Evolutionary conservation across 2,888 invertebrate genomes (phyloP).

Genomic region (Scrobipalpa costella): DNA sequence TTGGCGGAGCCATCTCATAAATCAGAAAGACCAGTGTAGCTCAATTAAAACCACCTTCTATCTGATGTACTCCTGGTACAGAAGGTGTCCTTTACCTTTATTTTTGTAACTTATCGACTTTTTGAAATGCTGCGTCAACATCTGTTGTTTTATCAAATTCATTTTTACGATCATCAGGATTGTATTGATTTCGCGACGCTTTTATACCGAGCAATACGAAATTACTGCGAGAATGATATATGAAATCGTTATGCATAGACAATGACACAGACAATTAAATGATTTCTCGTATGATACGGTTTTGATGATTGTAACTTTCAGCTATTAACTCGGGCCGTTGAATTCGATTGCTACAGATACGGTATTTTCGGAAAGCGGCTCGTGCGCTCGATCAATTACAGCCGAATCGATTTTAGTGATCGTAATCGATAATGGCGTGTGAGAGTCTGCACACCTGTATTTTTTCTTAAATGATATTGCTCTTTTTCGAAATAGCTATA

Average conservation of each 20-base stretch:
- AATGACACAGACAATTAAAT: slow-evolving; percentile 35
- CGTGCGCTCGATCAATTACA: slow-evolving; percentile 72
- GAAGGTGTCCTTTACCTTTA: slow-evolving; percentile 46
- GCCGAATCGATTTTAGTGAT: slow-evolving; percentile 68
- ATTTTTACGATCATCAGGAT: not conserved
- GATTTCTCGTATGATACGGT: slow-evolving; percentile 57
- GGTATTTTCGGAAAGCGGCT: slow-evolving; percentile 41
- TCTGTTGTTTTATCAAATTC: not conserved
- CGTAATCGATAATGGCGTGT: slow-evolving; percentile 70
- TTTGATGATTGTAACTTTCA: slow-evolving; percentile 59
- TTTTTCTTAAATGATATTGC: slow-evolving; percentile 39
- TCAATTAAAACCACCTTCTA: slow-evolving; percentile 76
- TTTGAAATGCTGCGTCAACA: slow-evolving; percentile 47
- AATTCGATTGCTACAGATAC: slow-evolving; percentile 36
- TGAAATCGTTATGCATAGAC: slow-evolving; percentile 22
- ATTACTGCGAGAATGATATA: not conserved
- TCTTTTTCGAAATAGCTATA: slow-evolving; percentile 19
- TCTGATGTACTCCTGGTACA: slow-evolving; percentile 70
- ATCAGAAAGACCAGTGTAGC: slow-evolving; percentile 77
- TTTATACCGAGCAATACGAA: not conserved
- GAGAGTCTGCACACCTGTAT: slow-evolving; percentile 57
- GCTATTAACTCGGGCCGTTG: slow-evolving; percentile 54
- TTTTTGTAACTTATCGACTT: slow-evolving; percentile 46
- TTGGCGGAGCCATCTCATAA: slow-evolving; percentile 75
- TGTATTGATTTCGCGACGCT: not conserved